Percentiles rank a stretch among this genome's conserved stretches.
phyloP scores from a whole-genome alignment of 1,140 invertebrate species.

The Rhyzopertha dominica region DNA sequence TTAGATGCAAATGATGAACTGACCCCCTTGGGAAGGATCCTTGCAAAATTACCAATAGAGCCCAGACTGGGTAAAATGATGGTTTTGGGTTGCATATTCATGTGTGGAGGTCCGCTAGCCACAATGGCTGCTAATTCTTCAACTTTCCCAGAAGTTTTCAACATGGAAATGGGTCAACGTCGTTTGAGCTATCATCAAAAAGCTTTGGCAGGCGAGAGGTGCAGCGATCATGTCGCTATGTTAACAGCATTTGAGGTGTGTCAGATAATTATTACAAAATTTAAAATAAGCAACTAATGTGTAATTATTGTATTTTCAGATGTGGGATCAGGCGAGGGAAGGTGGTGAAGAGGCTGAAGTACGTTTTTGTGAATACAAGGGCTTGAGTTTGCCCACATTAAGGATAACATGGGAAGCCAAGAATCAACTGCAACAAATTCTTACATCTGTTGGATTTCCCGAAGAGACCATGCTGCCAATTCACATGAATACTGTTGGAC shows the following conservation, averaged over 20 bases:
- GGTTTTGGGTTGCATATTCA: conserved; percentile 80
- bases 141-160: conserved; percentile 88
- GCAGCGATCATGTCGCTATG: conserved; percentile 93
- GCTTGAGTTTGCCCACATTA: conserved; percentile 81
- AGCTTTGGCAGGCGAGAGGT: conserved; percentile 76
- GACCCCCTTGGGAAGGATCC: conserved; percentile 82
- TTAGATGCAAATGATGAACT: conserved; percentile 79
- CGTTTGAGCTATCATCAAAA: conserved; percentile 72
- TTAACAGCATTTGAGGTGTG: conserved; percentile 79
- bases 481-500: conserved; percentile 67
- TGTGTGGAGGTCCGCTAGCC: conserved; percentile 80
- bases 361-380: conserved; percentile 86
- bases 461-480: conserved; percentile 75
- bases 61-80: conserved; percentile 94
- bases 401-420: conserved; percentile 89
- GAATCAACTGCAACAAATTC: conserved; percentile 81
- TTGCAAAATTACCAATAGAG: conserved; percentile 90
- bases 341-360: conserved; percentile 76
- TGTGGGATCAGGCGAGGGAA: conserved; percentile 75
- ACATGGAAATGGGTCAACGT: conserved; percentile 59
- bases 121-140: conserved; percentile 92
- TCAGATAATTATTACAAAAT: conserved; percentile 8
- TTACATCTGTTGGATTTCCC: conserved; percentile 79
- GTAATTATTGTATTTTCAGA: conserved; percentile 38
- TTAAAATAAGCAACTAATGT: conserved; percentile 16